Percentiles rank a stretch among this genome's conserved stretches.
Conservation (phyloP, 2,888 invertebrate species). For the Campopleginae sp. region DNA sequence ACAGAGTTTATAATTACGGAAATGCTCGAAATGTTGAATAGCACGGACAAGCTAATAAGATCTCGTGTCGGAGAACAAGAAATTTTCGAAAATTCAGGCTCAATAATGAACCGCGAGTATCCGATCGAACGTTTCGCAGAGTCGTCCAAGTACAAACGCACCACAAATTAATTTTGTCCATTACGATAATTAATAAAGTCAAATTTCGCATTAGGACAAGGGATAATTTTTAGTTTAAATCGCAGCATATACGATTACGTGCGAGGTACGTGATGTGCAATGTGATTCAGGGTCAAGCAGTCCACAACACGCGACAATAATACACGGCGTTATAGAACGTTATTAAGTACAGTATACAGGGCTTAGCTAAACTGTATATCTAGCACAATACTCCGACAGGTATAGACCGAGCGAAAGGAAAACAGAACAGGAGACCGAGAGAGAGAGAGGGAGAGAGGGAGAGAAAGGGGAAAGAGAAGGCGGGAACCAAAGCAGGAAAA, state of each 20-base stretch:
- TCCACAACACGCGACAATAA: conserved; percentile 56
- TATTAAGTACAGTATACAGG: conserved; percentile 42
- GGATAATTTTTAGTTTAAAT: background rate
- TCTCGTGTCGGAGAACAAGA: no score
- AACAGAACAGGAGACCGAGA: conserved; percentile 4
- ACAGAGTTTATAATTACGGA: no score
- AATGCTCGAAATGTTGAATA: no score
- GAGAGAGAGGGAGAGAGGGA: background rate
- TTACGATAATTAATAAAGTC: background rate
- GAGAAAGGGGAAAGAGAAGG: background rate
- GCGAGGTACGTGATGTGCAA: conserved; percentile 31
- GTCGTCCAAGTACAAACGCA: background rate
- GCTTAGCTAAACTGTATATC: conserved; percentile 44
- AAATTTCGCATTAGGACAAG: background rate
- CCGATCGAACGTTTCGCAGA: background rate
- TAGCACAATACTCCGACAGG: background rate
- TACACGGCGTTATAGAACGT: conserved; percentile 39
- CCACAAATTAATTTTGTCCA: background rate
- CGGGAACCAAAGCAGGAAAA: background rate
- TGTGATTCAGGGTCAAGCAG: conserved; percentile 48
- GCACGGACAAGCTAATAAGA: no score
- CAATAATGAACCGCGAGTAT: no score
- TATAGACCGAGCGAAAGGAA: conserved; percentile 28
- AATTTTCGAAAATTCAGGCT: no score
- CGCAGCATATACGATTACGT: background rate